A percentile compares a stretch with the other conserved stretches of the same genome.
phyloP scores from a whole-genome alignment of 1,140 invertebrate species.

The Triops longicaudatus region DNA sequence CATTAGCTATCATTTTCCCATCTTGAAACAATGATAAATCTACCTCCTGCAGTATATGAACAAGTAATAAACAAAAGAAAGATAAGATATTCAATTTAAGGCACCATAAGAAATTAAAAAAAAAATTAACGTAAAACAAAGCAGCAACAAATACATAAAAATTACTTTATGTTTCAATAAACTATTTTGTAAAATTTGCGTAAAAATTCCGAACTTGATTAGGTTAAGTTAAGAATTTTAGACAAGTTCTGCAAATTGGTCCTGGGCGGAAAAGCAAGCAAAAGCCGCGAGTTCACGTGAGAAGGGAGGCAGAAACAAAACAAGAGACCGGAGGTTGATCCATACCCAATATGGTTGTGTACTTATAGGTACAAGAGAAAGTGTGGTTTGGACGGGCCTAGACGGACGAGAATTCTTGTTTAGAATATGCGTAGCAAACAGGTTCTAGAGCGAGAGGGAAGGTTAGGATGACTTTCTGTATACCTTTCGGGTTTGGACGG shows the following conservation, averaged over 20 bases:
- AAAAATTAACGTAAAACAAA: no score
- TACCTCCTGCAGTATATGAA: no score
- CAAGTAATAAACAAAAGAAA: no score
- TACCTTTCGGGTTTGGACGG: not conserved
- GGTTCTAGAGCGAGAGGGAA: not conserved
- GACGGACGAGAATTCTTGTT: not conserved
- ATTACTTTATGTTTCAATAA: no score
- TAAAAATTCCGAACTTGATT: no score
- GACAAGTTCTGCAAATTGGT: no score
- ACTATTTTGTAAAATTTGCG: no score
- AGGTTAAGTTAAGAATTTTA: no score
- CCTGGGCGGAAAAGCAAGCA: no score
- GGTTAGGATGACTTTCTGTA: not conserved
- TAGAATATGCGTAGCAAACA: not conserved
- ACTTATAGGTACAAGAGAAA: conserved; percentile 1
- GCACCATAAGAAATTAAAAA: no score
- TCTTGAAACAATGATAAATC: not conserved
- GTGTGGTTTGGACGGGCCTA: not conserved
- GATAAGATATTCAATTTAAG: no score
- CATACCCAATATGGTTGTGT: conserved; percentile 14
- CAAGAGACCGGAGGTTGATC: not conserved
- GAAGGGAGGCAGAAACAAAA: not conserved
- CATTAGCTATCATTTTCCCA: not conserved
- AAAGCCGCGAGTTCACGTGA: not conserved
- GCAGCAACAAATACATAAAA: no score